Evolutionary conservation across 2,113 vertebrate species (phyloP).

Genomic region (Romanogobio albipinnatus): DNA sequence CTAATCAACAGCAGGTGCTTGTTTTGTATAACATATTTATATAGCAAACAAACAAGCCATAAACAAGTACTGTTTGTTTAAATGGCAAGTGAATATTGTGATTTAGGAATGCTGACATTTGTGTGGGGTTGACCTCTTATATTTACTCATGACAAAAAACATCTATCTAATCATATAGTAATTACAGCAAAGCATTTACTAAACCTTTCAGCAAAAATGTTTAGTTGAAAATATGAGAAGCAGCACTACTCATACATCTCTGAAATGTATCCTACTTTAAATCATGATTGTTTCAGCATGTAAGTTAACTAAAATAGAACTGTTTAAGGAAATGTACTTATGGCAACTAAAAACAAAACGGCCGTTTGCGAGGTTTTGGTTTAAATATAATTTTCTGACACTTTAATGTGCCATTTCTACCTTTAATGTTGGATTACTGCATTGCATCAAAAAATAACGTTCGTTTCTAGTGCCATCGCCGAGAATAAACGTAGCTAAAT

Average conservation of each 20-base stretch:
- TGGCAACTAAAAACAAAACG: not conserved
- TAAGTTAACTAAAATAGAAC: not conserved
- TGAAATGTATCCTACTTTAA: not conserved
- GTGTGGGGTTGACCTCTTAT: not conserved
- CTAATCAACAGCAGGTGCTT: not conserved
- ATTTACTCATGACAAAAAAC: not conserved
- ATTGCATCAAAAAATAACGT: not conserved
- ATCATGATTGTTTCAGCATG: not conserved
- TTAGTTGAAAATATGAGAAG: not conserved
- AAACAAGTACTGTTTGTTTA: not conserved
- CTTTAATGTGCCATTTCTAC: not conserved
- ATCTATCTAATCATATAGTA: not conserved
- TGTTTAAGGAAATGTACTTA: not conserved
- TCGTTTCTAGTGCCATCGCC: not conserved
- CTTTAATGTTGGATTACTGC: not conserved
- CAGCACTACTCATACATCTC: too few relatives aligned
- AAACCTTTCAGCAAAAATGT: not conserved
- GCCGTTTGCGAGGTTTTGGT: not conserved
- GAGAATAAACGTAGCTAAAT: slow-evolving; percentile 41
- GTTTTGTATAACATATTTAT: not conserved
- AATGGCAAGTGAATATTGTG: not conserved
- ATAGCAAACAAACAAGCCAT: not conserved
- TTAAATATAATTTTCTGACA: slow-evolving; percentile 4
- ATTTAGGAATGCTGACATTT: not conserved
- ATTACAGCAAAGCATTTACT: not conserved